phyloP scores from a whole-genome alignment of 2,797 vertebrate species.

The Helicolenus hilgendorfi region DNA sequence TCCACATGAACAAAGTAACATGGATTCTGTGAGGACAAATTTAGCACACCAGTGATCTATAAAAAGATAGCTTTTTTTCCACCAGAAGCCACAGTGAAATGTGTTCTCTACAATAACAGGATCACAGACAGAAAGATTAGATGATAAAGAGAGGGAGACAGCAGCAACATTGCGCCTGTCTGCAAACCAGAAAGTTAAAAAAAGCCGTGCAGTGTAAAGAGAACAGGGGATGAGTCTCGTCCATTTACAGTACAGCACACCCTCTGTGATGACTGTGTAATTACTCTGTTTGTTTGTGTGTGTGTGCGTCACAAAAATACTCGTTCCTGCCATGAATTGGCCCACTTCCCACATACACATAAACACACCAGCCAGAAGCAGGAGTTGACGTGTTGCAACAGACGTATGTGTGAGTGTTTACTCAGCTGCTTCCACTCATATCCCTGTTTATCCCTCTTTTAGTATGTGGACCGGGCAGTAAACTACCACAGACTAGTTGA shows the following conservation, averaged over 20 bases:
- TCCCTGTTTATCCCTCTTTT: slow-evolving; percentile 18
- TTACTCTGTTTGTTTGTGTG: neutral
- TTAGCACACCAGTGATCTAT: slow-evolving; percentile 17
- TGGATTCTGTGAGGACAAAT: slow-evolving; percentile 15
- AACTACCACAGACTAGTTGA: neutral
- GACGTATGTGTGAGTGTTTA: slow-evolving; percentile 35
- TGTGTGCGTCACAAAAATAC: slow-evolving; percentile 25
- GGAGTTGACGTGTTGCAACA: slow-evolving; percentile 37
- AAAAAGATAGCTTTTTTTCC: slow-evolving; percentile 8
- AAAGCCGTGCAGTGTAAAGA: neutral
- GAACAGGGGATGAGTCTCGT: slow-evolving; percentile 67
- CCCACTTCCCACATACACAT: slow-evolving; percentile 8
- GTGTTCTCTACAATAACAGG: slow-evolving; percentile 3
- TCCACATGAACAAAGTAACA: neutral
- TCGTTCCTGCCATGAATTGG: slow-evolving; percentile 10
- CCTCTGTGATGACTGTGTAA: slow-evolving; percentile 30
- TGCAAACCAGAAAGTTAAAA: slow-evolving; percentile 8
- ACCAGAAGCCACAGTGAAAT: neutral
- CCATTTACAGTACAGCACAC: slow-evolving; percentile 63
- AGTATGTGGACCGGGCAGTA: neutral
- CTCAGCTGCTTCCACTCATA: slow-evolving; percentile 46
- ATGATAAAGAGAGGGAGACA: neutral
- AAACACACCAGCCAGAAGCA: slow-evolving; percentile 3
- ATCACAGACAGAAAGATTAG: neutral
- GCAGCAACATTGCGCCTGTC: neutral